A percentile compares a stretch with the other conserved stretches of the same genome.
Conservation (phyloP, 2,113 vertebrate genomes). For the Dolichotis patagonum region DNA sequence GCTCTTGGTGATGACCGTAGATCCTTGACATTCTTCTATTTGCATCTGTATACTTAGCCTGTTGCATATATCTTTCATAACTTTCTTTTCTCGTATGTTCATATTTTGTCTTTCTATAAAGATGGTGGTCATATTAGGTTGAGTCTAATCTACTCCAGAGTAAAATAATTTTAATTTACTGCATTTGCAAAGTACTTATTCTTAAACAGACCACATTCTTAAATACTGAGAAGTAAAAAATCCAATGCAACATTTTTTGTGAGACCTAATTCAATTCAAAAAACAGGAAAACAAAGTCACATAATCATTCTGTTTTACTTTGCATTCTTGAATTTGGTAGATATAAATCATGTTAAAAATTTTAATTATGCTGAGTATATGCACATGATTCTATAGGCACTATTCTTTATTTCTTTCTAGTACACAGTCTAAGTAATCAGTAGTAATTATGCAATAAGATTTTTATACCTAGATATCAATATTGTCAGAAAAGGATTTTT, state of each 20-base stretch:
- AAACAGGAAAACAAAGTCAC: not conserved
- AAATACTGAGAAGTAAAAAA: not conserved
- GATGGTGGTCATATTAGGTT: not conserved
- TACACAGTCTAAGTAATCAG: not conserved
- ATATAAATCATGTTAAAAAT: not conserved
- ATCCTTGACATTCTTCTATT: not conserved
- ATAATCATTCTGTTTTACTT: not conserved
- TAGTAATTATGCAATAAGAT: not conserved
- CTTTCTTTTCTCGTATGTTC: not conserved
- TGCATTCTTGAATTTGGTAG: constrained; percentile 7
- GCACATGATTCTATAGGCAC: not conserved
- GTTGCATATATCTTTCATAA: not conserved
- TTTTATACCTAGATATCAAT: not conserved
- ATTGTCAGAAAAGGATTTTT: constrained; percentile 1
- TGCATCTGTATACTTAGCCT: not conserved
- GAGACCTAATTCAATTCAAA: not conserved
- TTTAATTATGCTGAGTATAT: not conserved
- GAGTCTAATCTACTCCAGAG: not conserved
- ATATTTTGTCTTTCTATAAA: not conserved
- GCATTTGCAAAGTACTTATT: not conserved
- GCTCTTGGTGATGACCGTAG: not conserved
- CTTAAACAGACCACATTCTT: not conserved
- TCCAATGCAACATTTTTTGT: not conserved
- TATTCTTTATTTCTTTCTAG: not conserved
- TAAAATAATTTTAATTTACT: not conserved